phyloP scores from a whole-genome alignment of 2,113 vertebrate genomes.

The Spilogale gracilis region DNA sequence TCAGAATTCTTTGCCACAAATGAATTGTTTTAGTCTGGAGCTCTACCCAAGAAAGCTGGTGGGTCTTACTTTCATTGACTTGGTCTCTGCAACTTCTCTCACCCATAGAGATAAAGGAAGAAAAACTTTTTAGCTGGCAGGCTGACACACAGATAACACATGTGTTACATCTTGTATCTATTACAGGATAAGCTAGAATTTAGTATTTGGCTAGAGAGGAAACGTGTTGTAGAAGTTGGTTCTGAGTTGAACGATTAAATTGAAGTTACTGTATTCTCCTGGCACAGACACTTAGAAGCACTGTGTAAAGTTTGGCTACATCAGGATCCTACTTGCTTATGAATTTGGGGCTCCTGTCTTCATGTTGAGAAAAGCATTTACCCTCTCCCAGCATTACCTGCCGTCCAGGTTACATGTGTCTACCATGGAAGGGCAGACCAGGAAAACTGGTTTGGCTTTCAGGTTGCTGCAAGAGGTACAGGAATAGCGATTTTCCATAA shows the following conservation, averaged over 20 bases:
- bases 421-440: background rate
- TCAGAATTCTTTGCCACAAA: background rate
- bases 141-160: background rate
- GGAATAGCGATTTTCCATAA: background rate
- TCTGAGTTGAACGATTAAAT: conserved; percentile 13
- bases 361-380: background rate
- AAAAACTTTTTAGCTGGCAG: background rate
- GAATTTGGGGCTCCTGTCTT: background rate
- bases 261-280: background rate
- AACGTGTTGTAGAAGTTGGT: background rate
- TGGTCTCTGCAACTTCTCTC: conserved; percentile 24
- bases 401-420: background rate
- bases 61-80: background rate
- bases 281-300: background rate
- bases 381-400: background rate
- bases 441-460: conserved; percentile 33
- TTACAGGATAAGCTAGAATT: background rate
- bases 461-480: background rate
- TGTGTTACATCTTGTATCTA: background rate
- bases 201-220: background rate
- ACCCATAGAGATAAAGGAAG: conserved; percentile 8
- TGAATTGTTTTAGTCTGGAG: conserved; percentile 30
- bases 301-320: background rate
- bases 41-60: background rate
- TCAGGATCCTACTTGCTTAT: background rate